These are phyloP conservation scores for Halcyon smyrnensis DNA, from an alignment of 2,797 vertebrate species.

Conservation along the genomic window DNA sequence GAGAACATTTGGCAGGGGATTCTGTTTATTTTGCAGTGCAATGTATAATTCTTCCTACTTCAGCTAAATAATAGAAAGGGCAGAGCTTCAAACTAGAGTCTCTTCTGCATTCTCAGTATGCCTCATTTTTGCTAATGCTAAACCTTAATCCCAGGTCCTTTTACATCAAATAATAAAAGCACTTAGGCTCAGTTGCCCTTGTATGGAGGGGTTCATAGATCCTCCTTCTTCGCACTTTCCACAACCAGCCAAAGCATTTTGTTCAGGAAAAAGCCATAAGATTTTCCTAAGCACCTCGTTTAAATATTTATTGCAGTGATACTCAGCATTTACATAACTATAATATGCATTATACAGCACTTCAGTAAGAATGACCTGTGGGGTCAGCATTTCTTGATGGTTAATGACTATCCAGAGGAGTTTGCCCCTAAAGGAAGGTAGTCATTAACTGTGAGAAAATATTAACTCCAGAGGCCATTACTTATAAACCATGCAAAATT, in stretches of 20 bases:
- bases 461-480: constrained; percentile 10
- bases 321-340: constrained; percentile 12
- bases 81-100: neutral
- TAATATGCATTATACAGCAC: neutral
- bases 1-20: neutral
- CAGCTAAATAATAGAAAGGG: neutral
- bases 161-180: neutral
- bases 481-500: constrained; percentile 44
- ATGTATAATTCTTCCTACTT: neutral
- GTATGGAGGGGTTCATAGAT: neutral
- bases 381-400: constrained; percentile 35
- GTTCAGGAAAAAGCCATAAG: neutral
- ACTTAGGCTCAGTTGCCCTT: neutral
- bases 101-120: neutral
- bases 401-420: constrained; percentile 26
- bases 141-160: neutral
- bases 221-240: neutral
- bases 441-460: constrained; percentile 40
- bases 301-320: constrained; percentile 33
- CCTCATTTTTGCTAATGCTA: neutral
- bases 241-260: neutral
- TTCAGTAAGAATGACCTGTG: constrained; percentile 38
- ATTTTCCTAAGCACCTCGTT: neutral
- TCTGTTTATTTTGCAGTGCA: neutral
- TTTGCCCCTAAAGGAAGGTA: neutral